A percentile compares a stretch with the other conserved stretches of the same genome.
Evolutionary conservation across 2,113 vertebrate species (phyloP).

Genomic region (Alectura lathami): DNA sequence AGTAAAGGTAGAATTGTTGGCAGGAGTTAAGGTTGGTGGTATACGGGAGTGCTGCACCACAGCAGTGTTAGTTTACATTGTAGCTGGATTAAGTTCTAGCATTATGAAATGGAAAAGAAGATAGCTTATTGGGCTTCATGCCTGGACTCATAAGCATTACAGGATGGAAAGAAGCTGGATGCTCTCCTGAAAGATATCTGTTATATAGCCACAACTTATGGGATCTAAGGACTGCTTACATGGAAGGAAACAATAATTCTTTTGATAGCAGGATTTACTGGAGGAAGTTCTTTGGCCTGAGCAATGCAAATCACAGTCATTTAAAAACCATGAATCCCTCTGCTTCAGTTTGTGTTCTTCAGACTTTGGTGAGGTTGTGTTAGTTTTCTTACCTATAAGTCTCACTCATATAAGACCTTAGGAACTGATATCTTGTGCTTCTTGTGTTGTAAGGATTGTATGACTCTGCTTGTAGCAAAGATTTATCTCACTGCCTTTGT

Average conservation of each 20-base stretch:
- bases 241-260: slow-evolving; percentile 21
- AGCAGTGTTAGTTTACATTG: not conserved
- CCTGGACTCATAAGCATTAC: not conserved
- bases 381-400: not conserved
- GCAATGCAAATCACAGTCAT: slow-evolving; percentile 28
- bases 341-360: not conserved
- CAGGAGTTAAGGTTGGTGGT: not conserved
- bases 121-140: slow-evolving; percentile 33
- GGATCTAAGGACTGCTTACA: slow-evolving; percentile 40
- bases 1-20: not conserved
- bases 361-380: not conserved
- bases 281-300: slow-evolving; percentile 1
- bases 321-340: slow-evolving; percentile 5
- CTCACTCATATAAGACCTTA: slow-evolving; percentile 4
- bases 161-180: slow-evolving; percentile 32
- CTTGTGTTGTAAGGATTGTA: not conserved
- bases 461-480: not conserved
- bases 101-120: not conserved
- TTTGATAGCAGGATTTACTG: slow-evolving; percentile 7
- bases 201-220: slow-evolving; percentile 43
- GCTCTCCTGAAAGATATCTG: slow-evolving; percentile 5
- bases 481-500: not conserved
- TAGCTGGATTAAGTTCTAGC: not conserved
- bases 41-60: not conserved
- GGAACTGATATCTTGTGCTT: not conserved